Evolutionary conservation across 1,140 invertebrate genomes (phyloP), one percentile per base, ranked within the genome.

Genomic region (Bacillus rossius): DNA sequence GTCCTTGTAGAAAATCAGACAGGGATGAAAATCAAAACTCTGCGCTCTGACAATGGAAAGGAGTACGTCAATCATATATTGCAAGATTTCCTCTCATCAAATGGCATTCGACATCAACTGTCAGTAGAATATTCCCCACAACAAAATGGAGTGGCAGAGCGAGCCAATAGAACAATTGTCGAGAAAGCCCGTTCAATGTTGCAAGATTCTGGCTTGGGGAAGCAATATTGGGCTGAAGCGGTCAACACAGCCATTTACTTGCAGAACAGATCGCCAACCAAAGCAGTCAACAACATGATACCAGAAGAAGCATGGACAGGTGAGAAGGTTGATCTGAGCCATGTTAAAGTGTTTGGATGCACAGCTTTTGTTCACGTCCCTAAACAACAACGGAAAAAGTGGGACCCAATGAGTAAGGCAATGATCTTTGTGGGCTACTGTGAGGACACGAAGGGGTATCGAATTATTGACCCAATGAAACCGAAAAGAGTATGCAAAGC

Each of bases 291-390:
- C 20, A 42, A 22, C 1, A 20, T 3, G 13, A 47, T 1, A 23
- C 26, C 20, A n/a, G 23, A 14, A 50, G 41, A 37, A 50, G 23
- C 20, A 5, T 50, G 48, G 48, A 50, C 48, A 23, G 48, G 48
- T 8, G 23, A 50, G 23, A 26, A 22, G n/a, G 16, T 50, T 5
- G 48, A 50, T n/a, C 48, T 50, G 8, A 50, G 48, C 26, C 48
- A 50, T 26, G 8, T 50, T 23, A 50, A 17, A 50, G 55, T 60
- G 25, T 67, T 71, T 63, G 66, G 68, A 14, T 67, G 62, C 47
- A 23, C 8, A 40, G 67, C 61, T n/a, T 65, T 62, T 59, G 49
- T 57, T 3, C 63, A 62, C n/a, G 54, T 71, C 45, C 69, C 69
- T 17, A 54, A 63, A 3, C 22, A 64, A 42, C 54, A 62, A 40